Evolutionary conservation across 1,140 invertebrate genomes (phyloP).

Genomic region (Polypedilum vanderplanki): DNA sequence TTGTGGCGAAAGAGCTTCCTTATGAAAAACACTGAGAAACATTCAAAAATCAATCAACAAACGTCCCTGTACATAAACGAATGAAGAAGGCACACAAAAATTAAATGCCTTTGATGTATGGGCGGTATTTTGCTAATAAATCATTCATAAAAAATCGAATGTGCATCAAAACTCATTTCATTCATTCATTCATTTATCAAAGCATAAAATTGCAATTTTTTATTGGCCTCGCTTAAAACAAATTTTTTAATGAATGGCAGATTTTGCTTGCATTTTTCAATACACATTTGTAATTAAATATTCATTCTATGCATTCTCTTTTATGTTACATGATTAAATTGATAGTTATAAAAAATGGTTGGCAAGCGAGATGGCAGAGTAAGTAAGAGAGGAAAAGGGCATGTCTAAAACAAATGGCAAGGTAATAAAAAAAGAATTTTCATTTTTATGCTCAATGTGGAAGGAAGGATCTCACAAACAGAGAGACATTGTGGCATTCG

Average conservation of each 20-base stretch:
- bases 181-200: slow-evolving; percentile 14
- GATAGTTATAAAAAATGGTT: slow-evolving; percentile 31
- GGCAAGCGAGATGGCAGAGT: slow-evolving; percentile 30
- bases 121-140: slow-evolving; percentile 7
- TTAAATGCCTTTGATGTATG: slow-evolving; percentile 18
- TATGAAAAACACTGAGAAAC: neutral
- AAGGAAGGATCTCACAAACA: slow-evolving; percentile 28
- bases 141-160: slow-evolving; percentile 5
- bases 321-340: slow-evolving; percentile 30
- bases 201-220: neutral
- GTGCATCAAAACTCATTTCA: neutral
- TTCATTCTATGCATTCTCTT: too few species aligned
- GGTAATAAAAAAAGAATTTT: slow-evolving; percentile 23
- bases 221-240: neutral
- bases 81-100: slow-evolving; percentile 9
- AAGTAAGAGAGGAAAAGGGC: slow-evolving; percentile 31
- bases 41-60: neutral
- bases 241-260: slow-evolving; percentile 13
- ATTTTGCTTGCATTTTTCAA: neutral
- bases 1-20: neutral
- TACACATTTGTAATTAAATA: neutral
- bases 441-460: slow-evolving; percentile 10
- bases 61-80: neutral
- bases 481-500: slow-evolving; percentile 17
- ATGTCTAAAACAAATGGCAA: slow-evolving; percentile 30